phyloP scores from a whole-genome alignment of 2,888 invertebrate genomes.

The Phasia obesa region DNA sequence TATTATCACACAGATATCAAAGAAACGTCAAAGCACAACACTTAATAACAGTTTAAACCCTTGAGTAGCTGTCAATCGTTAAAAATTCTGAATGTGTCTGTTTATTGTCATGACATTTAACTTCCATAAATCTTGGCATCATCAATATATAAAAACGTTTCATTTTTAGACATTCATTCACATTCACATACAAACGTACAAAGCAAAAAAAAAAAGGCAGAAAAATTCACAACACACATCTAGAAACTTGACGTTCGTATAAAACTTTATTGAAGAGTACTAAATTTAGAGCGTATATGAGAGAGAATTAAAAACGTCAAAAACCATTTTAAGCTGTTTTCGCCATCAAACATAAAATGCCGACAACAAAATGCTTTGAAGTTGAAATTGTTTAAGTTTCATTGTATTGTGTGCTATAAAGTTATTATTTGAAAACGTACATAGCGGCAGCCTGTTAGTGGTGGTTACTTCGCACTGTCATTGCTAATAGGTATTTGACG shows the following conservation, averaged over 20 bases:
- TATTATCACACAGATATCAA: slow-evolving; percentile 74
- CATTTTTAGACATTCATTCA: slow-evolving; percentile 30
- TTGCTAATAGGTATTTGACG: slow-evolving; percentile 68
- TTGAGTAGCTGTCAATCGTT: slow-evolving; percentile 79
- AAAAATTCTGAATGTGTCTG: slow-evolving; percentile 72
- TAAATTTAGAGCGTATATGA: slow-evolving; percentile 69
- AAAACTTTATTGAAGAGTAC: slow-evolving; percentile 64
- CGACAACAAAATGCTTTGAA: slow-evolving; percentile 66
- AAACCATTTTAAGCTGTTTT: slow-evolving; percentile 77
- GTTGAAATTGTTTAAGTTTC: slow-evolving; percentile 71
- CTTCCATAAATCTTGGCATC: slow-evolving; percentile 71
- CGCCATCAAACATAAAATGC: slow-evolving; percentile 64
- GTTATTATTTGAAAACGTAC: not conserved
- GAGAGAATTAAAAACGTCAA: slow-evolving; percentile 78
- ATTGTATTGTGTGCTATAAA: not conserved
- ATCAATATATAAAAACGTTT: slow-evolving; percentile 39
- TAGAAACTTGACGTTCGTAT: slow-evolving; percentile 62
- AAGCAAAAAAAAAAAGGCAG: slow-evolving; percentile 36
- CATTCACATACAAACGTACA: not conserved
- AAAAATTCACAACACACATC: slow-evolving; percentile 58
- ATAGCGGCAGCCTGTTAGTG: slow-evolving; percentile 73
- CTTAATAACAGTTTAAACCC: slow-evolving; percentile 77
- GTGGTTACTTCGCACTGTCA: slow-evolving; percentile 62
- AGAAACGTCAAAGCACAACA: slow-evolving; percentile 71
- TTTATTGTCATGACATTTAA: slow-evolving; percentile 71